phyloP scores from a whole-genome alignment of 2,888 invertebrate species.

The Eudemis profundana region DNA sequence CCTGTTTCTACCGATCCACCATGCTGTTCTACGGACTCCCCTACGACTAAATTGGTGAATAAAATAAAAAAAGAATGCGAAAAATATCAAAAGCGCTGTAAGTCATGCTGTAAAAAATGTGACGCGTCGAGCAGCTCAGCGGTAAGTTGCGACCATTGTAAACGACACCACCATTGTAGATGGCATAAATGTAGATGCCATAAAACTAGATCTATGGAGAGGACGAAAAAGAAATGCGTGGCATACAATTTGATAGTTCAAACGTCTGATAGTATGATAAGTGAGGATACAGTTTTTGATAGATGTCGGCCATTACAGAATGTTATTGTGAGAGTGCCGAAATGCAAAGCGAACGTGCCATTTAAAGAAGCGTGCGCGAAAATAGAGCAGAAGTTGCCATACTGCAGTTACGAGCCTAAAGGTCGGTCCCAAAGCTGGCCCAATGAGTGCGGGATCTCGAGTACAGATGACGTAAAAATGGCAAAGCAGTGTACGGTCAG shows the following conservation, averaged over 20 bases:
- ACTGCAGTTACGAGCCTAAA: slow-evolving; percentile 50
- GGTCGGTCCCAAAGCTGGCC: slow-evolving; percentile 66
- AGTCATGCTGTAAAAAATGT: slow-evolving; percentile 59
- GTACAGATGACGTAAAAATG: slow-evolving; percentile 65
- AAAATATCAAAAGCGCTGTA: slow-evolving; percentile 72
- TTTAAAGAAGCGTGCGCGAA: slow-evolving; percentile 66
- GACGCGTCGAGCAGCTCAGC: slow-evolving; percentile 74
- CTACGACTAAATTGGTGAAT: slow-evolving; percentile 71
- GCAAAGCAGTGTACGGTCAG: slow-evolving; percentile 80
- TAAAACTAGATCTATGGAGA: slow-evolving; percentile 62
- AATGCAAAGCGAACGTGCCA: slow-evolving; percentile 60
- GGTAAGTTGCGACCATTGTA: slow-evolving; percentile 70
- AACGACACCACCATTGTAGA: slow-evolving; percentile 66
- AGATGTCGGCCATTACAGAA: slow-evolving; percentile 64
- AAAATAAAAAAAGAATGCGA: slow-evolving; percentile 78
- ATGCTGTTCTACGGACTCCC: slow-evolving; percentile 71
- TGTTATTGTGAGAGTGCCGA: slow-evolving; percentile 75
- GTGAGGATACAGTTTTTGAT: slow-evolving; percentile 62
- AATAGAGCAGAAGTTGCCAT: slow-evolving; percentile 57
- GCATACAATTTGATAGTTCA: slow-evolving; percentile 80
- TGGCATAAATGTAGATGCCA: slow-evolving; percentile 68
- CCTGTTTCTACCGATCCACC: slow-evolving; percentile 67
- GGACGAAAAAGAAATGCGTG: slow-evolving; percentile 68
- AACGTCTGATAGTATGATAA: slow-evolving; percentile 74
- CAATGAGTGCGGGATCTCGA: slow-evolving; percentile 69